phyloP scores from a whole-genome alignment of 2,113 vertebrate genomes.

The Edolisoma coerulescens region DNA sequence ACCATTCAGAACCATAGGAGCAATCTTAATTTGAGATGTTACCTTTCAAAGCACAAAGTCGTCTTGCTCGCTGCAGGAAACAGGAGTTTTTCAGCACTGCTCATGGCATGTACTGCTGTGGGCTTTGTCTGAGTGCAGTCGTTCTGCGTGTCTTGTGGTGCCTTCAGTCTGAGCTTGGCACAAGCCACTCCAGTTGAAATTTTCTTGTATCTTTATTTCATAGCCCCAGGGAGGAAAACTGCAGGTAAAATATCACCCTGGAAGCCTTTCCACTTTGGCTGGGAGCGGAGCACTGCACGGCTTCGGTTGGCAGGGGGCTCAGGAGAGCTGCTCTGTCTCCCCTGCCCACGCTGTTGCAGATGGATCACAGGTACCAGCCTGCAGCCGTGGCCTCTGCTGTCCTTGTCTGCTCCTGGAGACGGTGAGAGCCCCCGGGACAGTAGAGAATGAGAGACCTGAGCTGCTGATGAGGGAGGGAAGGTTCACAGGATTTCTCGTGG shows the following conservation, averaged over 20 bases:
- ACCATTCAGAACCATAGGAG: background rate
- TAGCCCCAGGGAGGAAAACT: background rate
- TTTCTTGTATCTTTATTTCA: background rate
- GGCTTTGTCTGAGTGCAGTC: background rate
- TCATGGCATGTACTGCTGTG: background rate
- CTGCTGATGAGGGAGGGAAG: background rate
- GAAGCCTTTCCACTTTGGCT: background rate
- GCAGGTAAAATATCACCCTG: background rate
- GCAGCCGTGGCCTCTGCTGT: background rate
- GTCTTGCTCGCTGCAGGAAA: background rate
- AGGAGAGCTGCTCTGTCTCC: background rate
- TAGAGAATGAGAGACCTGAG: background rate
- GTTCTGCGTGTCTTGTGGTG: accelerated
- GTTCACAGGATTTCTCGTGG: accelerated
- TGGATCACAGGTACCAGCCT: background rate
- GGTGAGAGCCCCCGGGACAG: accelerated
- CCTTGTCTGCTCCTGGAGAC: background rate
- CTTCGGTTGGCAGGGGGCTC: background rate
- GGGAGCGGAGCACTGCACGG: accelerated
- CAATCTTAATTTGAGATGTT: background rate
- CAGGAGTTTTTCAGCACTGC: background rate
- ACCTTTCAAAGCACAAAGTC: background rate
- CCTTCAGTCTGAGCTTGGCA: background rate
- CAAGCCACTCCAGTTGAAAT: background rate
- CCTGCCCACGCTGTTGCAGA: background rate